phyloP scores from a whole-genome alignment of 2,888 invertebrate species.

The Torymus aiolomorphi region DNA sequence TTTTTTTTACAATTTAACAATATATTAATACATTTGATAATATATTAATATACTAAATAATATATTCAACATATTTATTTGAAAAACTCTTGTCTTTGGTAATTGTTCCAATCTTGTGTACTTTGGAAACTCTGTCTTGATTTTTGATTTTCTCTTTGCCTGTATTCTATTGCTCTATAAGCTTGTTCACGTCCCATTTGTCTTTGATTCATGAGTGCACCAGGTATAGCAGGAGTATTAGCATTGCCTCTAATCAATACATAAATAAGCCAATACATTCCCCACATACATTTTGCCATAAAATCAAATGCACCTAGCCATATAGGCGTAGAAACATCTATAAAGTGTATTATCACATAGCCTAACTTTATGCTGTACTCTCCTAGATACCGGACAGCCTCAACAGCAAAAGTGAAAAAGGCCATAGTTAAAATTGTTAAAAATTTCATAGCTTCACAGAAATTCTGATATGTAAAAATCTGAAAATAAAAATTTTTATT shows the following conservation, averaged over 20 bases:
- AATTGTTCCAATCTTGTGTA: constrained; percentile 40
- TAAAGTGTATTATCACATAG: constrained; percentile 67
- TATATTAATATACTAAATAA: too few relatives aligned
- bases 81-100: constrained; percentile 18
- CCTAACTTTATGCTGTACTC: constrained; percentile 71
- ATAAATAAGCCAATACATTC: constrained; percentile 72
- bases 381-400: constrained; percentile 67
- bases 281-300: constrained; percentile 71
- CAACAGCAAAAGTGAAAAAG: constrained; percentile 64
- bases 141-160: constrained; percentile 29
- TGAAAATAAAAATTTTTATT: constrained; percentile 57
- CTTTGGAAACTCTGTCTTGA: constrained; percentile 39
- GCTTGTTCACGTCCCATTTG: background rate
- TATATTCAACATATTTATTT: too few relatives aligned
- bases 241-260: constrained; percentile 65
- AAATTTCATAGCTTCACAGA: constrained; percentile 68
- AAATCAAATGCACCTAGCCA: constrained; percentile 70
- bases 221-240: constrained; percentile 45
- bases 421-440: constrained; percentile 67
- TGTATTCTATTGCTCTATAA: constrained; percentile 8
- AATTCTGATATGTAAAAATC: constrained; percentile 69
- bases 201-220: constrained; percentile 45
- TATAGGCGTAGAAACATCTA: constrained; percentile 70
- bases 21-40: too few relatives aligned
- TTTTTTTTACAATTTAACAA: too few relatives aligned